phyloP scores from a whole-genome alignment of 2,797 vertebrate genomes.

The Eutrigla gurnardus region DNA sequence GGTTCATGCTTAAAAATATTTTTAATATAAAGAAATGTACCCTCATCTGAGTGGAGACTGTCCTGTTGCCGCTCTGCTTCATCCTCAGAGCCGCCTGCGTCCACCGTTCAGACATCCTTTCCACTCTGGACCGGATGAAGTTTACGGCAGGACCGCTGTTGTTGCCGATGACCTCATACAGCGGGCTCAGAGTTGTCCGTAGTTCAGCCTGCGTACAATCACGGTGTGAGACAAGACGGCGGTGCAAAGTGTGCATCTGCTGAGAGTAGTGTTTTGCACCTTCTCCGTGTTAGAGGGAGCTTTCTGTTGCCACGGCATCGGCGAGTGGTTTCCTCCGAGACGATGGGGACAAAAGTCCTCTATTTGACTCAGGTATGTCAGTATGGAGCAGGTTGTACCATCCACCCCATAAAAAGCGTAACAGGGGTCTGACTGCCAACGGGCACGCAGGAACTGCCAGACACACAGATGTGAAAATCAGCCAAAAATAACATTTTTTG shows the following conservation, averaged over 20 bases:
- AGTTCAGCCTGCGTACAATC: conserved; percentile 65
- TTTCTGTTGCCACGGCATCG: conserved; percentile 68
- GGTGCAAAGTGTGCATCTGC: not conserved
- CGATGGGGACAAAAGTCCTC: conserved; percentile 80
- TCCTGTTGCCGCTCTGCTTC: conserved; percentile 54
- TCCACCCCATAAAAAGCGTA: conserved; percentile 84
- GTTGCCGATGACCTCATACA: conserved; percentile 67
- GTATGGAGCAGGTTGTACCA: conserved; percentile 80
- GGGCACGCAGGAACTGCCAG: conserved; percentile 76
- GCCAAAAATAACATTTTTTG: not conserved
- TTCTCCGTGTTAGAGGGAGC: conserved; percentile 39
- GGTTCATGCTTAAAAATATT: not conserved
- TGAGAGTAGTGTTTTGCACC: conserved; percentile 51
- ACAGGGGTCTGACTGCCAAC: conserved; percentile 81
- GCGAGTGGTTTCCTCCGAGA: conserved; percentile 59
- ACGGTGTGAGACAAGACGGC: not conserved
- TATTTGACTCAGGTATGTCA: conserved; percentile 82
- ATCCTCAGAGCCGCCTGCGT: conserved; percentile 66
- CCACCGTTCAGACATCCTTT: conserved; percentile 78
- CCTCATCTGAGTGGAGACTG: conserved; percentile 61
- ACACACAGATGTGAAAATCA: conserved; percentile 21
- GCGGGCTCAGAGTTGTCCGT: conserved; percentile 53
- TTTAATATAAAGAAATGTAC: conserved; percentile 44
- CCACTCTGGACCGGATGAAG: conserved; percentile 79
- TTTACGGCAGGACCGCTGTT: conserved; percentile 67